These are phyloP conservation scores for Capromys pilorides DNA, from an alignment of 2,797 vertebrate species.

Conservation along the genomic window DNA sequence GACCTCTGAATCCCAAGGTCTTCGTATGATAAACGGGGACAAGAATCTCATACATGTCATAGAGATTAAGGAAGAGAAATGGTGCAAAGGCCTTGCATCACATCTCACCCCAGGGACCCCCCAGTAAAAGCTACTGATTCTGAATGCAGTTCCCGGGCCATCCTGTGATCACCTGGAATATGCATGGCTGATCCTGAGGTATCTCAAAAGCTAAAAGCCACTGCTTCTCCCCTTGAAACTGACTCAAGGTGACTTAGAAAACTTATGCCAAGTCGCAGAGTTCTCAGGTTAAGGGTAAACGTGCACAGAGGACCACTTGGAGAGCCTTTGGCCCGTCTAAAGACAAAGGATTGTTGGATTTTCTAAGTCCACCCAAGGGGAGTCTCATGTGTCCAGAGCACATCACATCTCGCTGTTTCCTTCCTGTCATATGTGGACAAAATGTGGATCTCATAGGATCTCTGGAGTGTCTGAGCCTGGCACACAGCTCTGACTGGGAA, in stretches of 20 bases:
- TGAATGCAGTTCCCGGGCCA: not conserved
- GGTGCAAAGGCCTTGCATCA: not conserved
- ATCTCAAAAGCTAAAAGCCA: not conserved
- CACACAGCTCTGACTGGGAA: not conserved
- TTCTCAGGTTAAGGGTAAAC: not conserved
- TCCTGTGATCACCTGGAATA: not conserved
- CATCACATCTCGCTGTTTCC: not conserved
- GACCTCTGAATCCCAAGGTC: not conserved
- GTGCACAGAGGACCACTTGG: not conserved
- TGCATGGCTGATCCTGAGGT: not conserved
- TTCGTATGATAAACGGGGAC: not conserved
- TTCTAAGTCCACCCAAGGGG: not conserved
- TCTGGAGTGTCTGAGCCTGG: not conserved
- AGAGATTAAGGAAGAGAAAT: not conserved
- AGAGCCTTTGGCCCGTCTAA: not conserved
- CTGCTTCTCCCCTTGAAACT: conserved; percentile 1
- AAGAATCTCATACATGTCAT: not conserved
- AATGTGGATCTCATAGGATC: not conserved
- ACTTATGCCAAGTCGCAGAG: not conserved
- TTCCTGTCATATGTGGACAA: not conserved
- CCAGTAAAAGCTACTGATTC: not conserved
- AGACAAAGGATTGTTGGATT: not conserved
- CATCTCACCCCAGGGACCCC: not conserved
- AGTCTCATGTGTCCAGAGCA: not conserved
- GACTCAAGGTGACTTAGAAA: not conserved